Evolutionary conservation across 2,113 vertebrate genomes (phyloP).

Genomic region (Oreochromis niloticus): DNA sequence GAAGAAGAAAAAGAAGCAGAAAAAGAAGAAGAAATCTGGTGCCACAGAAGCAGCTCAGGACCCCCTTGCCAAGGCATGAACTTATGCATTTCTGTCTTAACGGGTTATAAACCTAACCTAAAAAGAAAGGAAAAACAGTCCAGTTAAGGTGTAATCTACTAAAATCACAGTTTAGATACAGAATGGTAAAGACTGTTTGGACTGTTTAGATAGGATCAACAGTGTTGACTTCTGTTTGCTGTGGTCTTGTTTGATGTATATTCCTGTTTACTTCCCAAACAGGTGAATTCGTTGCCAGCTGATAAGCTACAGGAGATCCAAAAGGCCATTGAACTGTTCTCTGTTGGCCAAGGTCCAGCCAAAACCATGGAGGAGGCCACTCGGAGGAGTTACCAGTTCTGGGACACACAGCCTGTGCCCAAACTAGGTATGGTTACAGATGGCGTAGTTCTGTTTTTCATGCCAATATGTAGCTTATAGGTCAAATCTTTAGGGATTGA

Average conservation of each 20-base stretch:
- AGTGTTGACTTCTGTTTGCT: not conserved
- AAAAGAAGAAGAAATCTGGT: conserved; percentile 91
- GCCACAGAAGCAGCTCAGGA: conserved; percentile 82
- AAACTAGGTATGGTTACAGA: conserved; percentile 80
- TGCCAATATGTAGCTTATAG: not conserved
- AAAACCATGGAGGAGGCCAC: conserved; percentile 98
- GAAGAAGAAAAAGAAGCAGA: conserved; percentile 98
- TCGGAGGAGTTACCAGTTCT: conserved; percentile 98
- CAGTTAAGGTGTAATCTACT: not conserved
- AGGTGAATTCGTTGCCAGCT: conserved; percentile 93
- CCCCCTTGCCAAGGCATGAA: conserved; percentile 80
- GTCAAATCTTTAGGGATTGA: not conserved
- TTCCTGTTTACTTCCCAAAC: not conserved
- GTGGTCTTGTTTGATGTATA: not conserved
- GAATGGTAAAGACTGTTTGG: not conserved
- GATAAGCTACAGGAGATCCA: conserved; percentile 99
- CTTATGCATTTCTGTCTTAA: not conserved
- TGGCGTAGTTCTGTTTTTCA: not conserved
- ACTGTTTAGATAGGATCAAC: not conserved
- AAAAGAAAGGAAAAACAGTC: not conserved
- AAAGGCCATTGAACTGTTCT: conserved; percentile 97
- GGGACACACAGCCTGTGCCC: conserved; percentile 97
- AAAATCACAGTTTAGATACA: not conserved
- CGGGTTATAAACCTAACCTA: not conserved
- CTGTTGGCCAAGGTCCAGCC: conserved; percentile 93